A percentile compares a stretch with the other conserved stretches of the same genome.
Evolutionary conservation across 1,140 invertebrate species (phyloP).

Genomic region (Sarcophaga bullata): DNA sequence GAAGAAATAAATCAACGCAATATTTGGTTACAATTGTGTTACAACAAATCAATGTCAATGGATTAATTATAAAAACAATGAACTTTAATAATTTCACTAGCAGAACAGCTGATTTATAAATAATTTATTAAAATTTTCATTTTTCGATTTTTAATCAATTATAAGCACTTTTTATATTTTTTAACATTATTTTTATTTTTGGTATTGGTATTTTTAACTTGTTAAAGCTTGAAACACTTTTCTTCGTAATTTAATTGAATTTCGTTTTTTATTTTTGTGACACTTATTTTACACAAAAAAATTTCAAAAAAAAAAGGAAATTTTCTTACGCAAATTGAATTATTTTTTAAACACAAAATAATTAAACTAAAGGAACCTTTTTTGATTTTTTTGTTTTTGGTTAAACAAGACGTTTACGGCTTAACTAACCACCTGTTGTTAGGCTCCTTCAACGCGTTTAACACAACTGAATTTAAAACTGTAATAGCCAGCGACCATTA

Average conservation of each 20-base stretch:
- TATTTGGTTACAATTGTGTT: background rate
- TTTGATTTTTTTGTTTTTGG: no score
- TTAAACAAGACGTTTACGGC: no score
- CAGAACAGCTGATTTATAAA: background rate
- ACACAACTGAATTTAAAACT: conserved; percentile 21
- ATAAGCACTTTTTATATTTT: background rate
- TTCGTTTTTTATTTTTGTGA: no score
- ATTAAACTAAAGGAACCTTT: background rate
- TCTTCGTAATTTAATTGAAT: no score
- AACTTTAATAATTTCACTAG: conserved; percentile 6
- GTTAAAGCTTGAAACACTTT: no score
- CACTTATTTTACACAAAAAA: background rate
- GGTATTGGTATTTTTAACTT: background rate
- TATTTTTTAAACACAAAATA: background rate
- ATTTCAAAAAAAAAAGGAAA: conserved; percentile 8
- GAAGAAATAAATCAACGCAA: background rate
- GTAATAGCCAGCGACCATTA: conserved; percentile 26
- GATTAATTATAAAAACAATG: conserved; percentile 6
- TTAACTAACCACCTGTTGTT: conserved; percentile 33
- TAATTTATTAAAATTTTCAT: no score
- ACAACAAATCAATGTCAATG: conserved; percentile 40
- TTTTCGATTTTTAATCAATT: background rate
- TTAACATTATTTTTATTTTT: background rate
- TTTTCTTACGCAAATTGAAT: background rate
- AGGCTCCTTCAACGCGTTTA: conserved; percentile 31